Base-by-base conservation (phyloP, 53 echinoderm and acorn worm genomes). In the Zoroaster sp. region DNA sequence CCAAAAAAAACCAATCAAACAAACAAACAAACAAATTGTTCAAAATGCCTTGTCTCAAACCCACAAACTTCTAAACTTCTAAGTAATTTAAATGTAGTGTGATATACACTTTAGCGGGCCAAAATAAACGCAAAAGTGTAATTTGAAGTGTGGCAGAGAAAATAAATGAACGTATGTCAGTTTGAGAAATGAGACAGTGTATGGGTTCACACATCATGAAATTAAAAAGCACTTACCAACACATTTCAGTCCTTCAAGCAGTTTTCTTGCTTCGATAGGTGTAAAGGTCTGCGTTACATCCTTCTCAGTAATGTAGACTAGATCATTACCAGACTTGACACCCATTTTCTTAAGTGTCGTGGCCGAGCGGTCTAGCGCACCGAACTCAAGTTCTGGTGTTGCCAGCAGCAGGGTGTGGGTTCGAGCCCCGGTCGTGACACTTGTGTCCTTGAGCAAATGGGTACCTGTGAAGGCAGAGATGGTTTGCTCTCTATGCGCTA, bases 201-300 rank as follows among this genome's bases (percentile, higher is more conserved):
- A 18, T 52, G 52, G 52, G 52, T 52, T 52, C 17, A 52, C 17
- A 52, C 17, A 52, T 20, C 52, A 52, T 52, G 52, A n/a, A 53
- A 53, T 52, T 52, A 52, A 17, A 52, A 20, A 18, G 52, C 17
- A 52, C 52, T 52, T 52, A 52, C 52, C 52, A 52, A 52, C 2
- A 52, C 52, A 52, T 18, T 87, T 47, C 87, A 71, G 72, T 40
- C 46, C 73, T 51, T 87, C 72, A 28, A 89, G 33, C 78, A 89
- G 35, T 40, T 81, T 89, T 54, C 89, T 77, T 66, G 77, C 73
- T 74, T 92, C 88, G 40, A 92, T 75, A 36, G 49, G 73, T 71
- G 80, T 92, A 40, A 92, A 73, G 18, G 69, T 74, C 40, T 77
- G 39, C 12, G 40, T 35, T 30, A 92, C 40, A 66, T 92, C 92